These are phyloP conservation scores for Premnoplex brunnescens DNA, from an alignment of 2,797 vertebrate genomes.

Conservation along the genomic window DNA sequence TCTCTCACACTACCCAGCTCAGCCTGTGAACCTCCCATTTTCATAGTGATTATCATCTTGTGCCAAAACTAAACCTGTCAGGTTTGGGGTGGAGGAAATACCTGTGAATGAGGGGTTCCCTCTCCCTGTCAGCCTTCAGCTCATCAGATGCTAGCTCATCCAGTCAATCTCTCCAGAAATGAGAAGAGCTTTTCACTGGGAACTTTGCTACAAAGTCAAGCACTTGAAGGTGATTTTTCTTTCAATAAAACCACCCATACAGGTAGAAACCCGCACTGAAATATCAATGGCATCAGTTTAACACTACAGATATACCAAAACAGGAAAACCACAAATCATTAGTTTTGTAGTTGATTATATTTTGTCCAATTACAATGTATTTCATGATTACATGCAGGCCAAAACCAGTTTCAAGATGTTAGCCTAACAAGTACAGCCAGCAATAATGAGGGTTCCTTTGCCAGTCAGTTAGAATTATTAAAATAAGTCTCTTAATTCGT, in stretches of 20 bases:
- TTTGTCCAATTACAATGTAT: neutral
- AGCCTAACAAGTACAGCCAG: neutral
- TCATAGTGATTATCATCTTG: neutral
- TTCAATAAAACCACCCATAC: neutral
- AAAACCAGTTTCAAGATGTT: neutral
- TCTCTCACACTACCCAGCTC: neutral
- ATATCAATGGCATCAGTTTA: neutral
- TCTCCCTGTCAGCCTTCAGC: neutral
- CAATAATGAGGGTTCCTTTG: neutral
- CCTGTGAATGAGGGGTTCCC: neutral
- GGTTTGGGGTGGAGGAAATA: neutral
- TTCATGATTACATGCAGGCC: neutral
- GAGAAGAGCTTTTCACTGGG: neutral
- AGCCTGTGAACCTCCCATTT: neutral
- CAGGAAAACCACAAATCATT: neutral
- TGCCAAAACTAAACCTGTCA: neutral
- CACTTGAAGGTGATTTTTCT: neutral
- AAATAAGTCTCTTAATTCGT: neutral
- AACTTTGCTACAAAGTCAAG: neutral
- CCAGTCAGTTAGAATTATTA: neutral
- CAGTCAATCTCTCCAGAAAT: neutral
- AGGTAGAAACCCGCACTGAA: neutral
- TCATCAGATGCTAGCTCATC: neutral
- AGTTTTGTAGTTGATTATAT: neutral
- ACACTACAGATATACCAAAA: neutral